Base-by-base conservation (phyloP, 2,888 invertebrate species). In the Agriopis marginaria region DNA sequence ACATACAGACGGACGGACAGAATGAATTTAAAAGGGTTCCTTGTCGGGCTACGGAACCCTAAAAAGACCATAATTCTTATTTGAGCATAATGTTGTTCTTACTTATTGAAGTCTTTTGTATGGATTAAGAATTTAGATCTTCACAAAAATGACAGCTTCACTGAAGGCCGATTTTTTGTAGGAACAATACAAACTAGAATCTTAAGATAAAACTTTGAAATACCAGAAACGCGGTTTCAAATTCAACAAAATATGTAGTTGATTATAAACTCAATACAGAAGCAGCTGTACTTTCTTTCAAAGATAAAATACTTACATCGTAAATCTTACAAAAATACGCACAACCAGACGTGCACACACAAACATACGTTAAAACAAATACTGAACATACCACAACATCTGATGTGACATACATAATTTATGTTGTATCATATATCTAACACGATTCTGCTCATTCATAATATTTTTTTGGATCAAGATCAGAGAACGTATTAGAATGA, bases 391-490 rank as follows among this genome's bases (percentile, higher is more conserved):
- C 71, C 70, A 63, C 68, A 68, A 56, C 69, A 70, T 67, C 65
- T 70, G 63, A 76, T 66, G 67, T 73, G 76, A 76, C 74, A 77
- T 58, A 50, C 40, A 42, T 73, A 72, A 82, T 82, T 78, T 78
- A 78, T 77, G 76, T 71, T 68, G 73, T 70, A 70, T 74, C 65
- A 71, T 74, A 73, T 55, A 74, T 72, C 56, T 66, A 72, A 72
- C 68, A 75, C 62, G 70, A 60, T 64, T 51, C 49, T 45, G 56
- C 63, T 71, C 72, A 72, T 72, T 74, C 68, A 70, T 63, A 66
- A 78, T 72, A n/a, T 68, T 70, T 59, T 75, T 79, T 79, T 81
- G 74, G 72, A 77, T 68, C 63, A 62, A 78, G 76, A 81, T 84
- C 83, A 84, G 74, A 76, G 60, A 70, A 58, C 40, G 56, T 32